Percentiles rank a stretch among this genome's conserved stretches.
phyloP scores from a whole-genome alignment of 2,888 invertebrate genomes.

The Cosmia pyralina region DNA sequence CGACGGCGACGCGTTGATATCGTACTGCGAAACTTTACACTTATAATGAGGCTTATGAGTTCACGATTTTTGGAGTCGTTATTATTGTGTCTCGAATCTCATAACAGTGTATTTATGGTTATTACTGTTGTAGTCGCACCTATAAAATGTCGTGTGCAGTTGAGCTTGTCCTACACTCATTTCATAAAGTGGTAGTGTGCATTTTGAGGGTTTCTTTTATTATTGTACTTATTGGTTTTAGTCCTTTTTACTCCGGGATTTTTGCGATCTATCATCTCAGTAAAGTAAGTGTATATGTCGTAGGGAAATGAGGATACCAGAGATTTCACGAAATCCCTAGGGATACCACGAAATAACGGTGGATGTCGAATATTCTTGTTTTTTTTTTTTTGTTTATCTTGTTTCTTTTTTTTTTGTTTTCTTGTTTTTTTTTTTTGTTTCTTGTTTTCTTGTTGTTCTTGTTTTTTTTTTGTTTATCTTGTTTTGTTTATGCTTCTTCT shows the following conservation, averaged over 20 bases:
- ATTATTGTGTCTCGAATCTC: slow-evolving; percentile 49
- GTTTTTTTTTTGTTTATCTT: too few species aligned
- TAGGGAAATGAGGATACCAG: too few species aligned
- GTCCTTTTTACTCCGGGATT: not conserved
- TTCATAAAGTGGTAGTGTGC: not conserved
- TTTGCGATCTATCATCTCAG: not conserved
- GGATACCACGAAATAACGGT: too few species aligned
- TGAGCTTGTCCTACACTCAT: not conserved
- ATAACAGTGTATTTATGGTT: slow-evolving; percentile 51
- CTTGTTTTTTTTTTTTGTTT: too few species aligned
- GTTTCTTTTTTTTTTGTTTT: too few species aligned
- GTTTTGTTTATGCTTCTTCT: too few species aligned
- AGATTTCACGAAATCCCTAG: too few species aligned
- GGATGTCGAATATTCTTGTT: too few species aligned
- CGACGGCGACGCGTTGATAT: slow-evolving; percentile 53
- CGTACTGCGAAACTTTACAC: slow-evolving; percentile 59
- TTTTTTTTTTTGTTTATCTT: too few species aligned
- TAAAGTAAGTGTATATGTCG: not conserved
- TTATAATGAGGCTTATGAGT: slow-evolving; percentile 64
- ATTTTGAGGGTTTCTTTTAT: not conserved
- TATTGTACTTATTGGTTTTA: not conserved
- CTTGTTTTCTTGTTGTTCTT: too few species aligned
- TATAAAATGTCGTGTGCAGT: slow-evolving; percentile 16
- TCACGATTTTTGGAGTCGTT: slow-evolving; percentile 62
- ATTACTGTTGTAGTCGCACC: slow-evolving; percentile 31